Conservation (phyloP, 2,113 vertebrate genomes). For the Sphyrna mokarran region DNA sequence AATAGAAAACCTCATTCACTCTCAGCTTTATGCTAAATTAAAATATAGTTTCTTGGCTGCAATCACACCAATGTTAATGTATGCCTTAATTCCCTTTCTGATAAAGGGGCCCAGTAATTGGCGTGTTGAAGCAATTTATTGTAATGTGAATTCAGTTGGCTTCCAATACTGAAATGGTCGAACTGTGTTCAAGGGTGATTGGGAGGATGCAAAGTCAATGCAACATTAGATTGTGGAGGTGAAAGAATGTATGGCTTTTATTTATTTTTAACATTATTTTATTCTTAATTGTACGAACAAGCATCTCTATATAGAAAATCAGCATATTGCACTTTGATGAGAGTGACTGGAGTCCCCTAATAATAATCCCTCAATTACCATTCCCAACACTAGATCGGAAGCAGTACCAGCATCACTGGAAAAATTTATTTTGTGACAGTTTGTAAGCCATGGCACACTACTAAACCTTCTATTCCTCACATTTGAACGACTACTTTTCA, state of each 20-base stretch:
- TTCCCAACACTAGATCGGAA: not conserved
- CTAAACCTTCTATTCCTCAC: not conserved
- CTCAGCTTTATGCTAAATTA: not conserved
- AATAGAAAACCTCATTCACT: not conserved
- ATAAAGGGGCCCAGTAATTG: conserved; percentile 4
- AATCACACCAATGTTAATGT: not conserved
- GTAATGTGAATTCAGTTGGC: conserved; percentile 31
- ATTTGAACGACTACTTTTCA: not conserved
- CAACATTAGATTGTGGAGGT: not conserved
- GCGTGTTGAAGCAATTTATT: conserved; percentile 36
- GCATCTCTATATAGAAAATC: not conserved
- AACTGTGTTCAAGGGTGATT: not conserved
- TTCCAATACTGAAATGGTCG: not conserved
- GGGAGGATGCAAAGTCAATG: not conserved
- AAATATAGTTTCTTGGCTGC: not conserved
- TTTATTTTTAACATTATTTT: not conserved
- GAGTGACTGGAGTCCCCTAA: not conserved
- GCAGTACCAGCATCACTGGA: not conserved
- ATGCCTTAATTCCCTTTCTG: not conserved
- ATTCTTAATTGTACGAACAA: not conserved
- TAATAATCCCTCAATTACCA: not conserved
- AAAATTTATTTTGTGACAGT: not conserved
- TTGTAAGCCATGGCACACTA: not conserved
- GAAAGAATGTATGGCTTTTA: not conserved
- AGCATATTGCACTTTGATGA: not conserved